Percentiles rank a stretch among this genome's conserved stretches.
phyloP scores from a whole-genome alignment of 92 coral and sea anemone genomes.

The Pocillopora meandrina region DNA sequence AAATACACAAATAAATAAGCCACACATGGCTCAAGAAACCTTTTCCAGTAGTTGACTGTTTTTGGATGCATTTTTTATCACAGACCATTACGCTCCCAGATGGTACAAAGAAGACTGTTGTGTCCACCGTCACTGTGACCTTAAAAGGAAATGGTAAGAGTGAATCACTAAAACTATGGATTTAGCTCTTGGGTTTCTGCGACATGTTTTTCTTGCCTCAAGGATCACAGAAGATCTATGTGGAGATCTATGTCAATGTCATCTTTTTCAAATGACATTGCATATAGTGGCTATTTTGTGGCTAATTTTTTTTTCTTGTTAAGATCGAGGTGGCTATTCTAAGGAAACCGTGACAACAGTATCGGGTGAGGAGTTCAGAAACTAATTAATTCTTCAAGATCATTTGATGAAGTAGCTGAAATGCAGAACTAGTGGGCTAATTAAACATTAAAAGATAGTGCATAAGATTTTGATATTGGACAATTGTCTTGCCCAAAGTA shows the following conservation, averaged over 20 bases:
- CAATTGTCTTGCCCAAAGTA: no score
- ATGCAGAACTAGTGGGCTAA: no score
- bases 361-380: slow-evolving; percentile 11
- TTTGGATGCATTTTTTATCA: neutral
- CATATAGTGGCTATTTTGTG: neutral
- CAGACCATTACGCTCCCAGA: slow-evolving; percentile 57
- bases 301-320: neutral
- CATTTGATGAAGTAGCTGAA: no score
- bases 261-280: neutral
- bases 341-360: slow-evolving; percentile 29
- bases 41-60: neutral
- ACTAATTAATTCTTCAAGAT: neutral
- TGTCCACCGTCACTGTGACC: slow-evolving; percentile 61
- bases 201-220: no score
- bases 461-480: no score
- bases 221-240: no score
- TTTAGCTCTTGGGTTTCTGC: neutral
- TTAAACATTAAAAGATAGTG: no score
- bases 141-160: slow-evolving; percentile 71
- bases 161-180: neutral
- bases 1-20: neutral
- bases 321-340: slow-evolving; percentile 29
- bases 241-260: neutral
- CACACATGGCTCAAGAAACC: neutral
- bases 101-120: slow-evolving; percentile 64